Conservation (phyloP, 1,140 invertebrate genomes). For the Palaemon carinicauda region DNA sequence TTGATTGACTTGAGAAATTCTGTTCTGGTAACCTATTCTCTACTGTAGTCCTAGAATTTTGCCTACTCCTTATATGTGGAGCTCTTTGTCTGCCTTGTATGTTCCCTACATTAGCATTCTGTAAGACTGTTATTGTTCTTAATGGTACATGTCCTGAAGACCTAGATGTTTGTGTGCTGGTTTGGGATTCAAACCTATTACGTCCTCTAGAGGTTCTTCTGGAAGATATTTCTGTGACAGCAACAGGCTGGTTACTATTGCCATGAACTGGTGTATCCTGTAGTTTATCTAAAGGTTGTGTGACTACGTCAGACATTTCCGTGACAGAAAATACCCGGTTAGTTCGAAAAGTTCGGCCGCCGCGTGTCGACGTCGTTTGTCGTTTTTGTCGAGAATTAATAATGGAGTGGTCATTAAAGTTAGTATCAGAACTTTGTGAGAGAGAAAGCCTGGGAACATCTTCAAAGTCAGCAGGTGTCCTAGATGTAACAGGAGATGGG, state of each 20-base stretch:
- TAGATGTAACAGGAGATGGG: conserved; percentile 20
- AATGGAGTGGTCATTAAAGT: background rate
- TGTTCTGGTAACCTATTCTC: background rate
- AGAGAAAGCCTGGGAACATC: conserved; percentile 49
- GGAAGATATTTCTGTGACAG: background rate
- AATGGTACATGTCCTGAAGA: background rate
- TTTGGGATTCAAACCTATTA: background rate
- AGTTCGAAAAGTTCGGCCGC: background rate
- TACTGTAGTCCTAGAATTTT: too few relatives aligned
- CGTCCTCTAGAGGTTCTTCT: conserved; percentile 32
- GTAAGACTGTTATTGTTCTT: background rate
- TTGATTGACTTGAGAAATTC: background rate
- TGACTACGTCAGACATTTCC: background rate
- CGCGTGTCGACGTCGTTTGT: conserved; percentile 16
- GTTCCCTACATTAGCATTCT: background rate
- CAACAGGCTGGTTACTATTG: conserved; percentile 2
- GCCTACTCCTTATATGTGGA: background rate
- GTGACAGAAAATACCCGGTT: background rate
- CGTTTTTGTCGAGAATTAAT: background rate
- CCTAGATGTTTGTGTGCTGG: background rate
- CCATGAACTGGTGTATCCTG: background rate
- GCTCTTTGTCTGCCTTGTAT: background rate
- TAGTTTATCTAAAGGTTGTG: background rate
- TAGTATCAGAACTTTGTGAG: conserved; percentile 33
- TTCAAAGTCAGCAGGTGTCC: conserved; percentile 49